Evolutionary conservation across 2,888 invertebrate species (phyloP).

Genomic region (Stramonita haemastoma): DNA sequence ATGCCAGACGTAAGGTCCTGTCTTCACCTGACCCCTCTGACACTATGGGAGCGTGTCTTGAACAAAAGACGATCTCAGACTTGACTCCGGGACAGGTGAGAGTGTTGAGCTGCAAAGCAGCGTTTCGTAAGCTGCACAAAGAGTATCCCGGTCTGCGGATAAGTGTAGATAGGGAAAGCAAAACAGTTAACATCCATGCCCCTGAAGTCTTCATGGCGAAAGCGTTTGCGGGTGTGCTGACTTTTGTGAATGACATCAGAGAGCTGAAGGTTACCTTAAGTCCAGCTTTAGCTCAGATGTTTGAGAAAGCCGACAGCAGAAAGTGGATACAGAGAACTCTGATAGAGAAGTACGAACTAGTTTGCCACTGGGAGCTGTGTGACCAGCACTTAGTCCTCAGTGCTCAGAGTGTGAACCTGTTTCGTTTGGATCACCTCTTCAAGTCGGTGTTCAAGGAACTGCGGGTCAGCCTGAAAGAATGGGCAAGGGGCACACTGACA

Average conservation of each 20-base stretch:
- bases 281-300: neutral
- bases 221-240: neutral
- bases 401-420: neutral
- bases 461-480: neutral
- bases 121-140: neutral
- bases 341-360: neutral
- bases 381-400: neutral
- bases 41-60: neutral
- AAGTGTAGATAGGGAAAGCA: neutral
- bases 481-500: neutral
- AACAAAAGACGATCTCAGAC: neutral
- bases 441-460: slow-evolving; percentile 9
- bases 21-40: neutral
- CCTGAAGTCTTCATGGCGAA: neutral
- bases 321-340: slow-evolving; percentile 7
- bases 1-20: neutral
- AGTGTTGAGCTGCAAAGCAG: slow-evolving; percentile 1
- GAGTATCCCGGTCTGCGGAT: neutral
- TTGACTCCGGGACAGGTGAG: neutral
- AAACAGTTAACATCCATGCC: neutral
- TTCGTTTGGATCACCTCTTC: neutral
- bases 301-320: neutral
- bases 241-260: neutral
- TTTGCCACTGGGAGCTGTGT: slow-evolving; percentile 7
- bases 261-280: slow-evolving; percentile 19